Base-by-base conservation (phyloP, 2,797 vertebrate species). In the Dendrocincla fuliginosa region DNA sequence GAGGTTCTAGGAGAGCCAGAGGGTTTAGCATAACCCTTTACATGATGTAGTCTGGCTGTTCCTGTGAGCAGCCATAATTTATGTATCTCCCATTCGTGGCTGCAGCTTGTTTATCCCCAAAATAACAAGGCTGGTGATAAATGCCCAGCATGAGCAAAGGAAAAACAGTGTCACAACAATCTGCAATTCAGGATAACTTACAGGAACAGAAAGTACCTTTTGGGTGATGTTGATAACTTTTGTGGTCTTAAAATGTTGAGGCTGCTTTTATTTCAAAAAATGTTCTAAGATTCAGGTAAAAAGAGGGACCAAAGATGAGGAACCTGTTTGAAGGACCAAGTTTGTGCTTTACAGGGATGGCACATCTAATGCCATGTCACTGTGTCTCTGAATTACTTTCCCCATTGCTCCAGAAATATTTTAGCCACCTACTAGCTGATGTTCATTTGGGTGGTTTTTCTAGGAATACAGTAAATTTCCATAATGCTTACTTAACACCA, bases 391-490 rank as follows among this genome's bases (percentile, higher is more conserved):
- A 57, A 50, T 83, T 77, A 68, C 53, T 91, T 87, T 85, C 32
- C 52, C 20, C 64, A 37, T 70, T 89, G 35, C n/a, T 16, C 41
- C 22, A 87, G 85, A 57, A 56, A 75, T 91, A 64, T 65, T 94
- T 91, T 89, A 95, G 81, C 97, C 76, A 89, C 89, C 95, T 97
- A 81, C 56, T 68, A 86, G 78, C 82, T 92, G 90, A 69, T 92
- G 87, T 28, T 87, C 75, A 59, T 84, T 96, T 96, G 90, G 87
- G 73, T 90, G 96, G 42, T 89, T 97, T 97, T 93, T 96, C 96
- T 91, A 97, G 89, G 92, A 95, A 92, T 96, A 88, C 91, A 90
- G 60, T 95, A 63, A 65, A 76, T 88, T 97, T 94, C 94, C 92
- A 56, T 95, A 87, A 74, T 84, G 92, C 84, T 90, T 96, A 92